Percentiles rank a stretch among this genome's conserved stretches.
Evolutionary conservation across 1,140 invertebrate genomes (phyloP).

Genomic region (Hylaeus anthracinus): DNA sequence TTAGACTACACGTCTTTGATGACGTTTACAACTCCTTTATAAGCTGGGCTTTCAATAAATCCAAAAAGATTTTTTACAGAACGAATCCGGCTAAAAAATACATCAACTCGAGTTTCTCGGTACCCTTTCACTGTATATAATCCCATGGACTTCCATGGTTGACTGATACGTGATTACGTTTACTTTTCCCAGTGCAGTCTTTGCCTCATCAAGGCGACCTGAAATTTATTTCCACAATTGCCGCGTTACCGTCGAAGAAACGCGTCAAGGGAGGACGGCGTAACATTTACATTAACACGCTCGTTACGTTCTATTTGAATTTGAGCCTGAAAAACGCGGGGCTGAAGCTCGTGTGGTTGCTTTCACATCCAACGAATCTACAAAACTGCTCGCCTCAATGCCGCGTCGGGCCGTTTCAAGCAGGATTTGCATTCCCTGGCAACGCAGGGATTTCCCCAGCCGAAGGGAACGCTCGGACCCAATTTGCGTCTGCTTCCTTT

Average conservation of each 20-base stretch:
- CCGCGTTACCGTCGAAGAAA: neutral
- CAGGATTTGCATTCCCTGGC: neutral
- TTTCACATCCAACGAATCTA: conserved; percentile 8
- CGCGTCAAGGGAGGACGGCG: neutral
- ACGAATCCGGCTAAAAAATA: too few species aligned
- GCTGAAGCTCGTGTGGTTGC: neutral
- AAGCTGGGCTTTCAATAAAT: too few species aligned
- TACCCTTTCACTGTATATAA: too few species aligned
- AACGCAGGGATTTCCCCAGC: neutral
- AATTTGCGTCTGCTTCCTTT: conserved; percentile 19
- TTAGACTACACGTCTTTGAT: too few species aligned
- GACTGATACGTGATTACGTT: too few species aligned
- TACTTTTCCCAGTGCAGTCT: too few species aligned
- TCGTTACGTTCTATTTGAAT: neutral
- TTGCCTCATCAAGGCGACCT: too few species aligned
- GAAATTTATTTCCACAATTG: neutral
- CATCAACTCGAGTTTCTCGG: too few species aligned
- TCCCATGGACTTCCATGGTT: too few species aligned
- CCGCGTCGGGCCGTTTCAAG: neutral
- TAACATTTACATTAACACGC: neutral
- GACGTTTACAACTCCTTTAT: too few species aligned
- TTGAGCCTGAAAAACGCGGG: neutral
- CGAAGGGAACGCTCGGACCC: neutral
- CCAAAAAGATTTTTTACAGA: too few species aligned
- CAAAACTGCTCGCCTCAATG: neutral